These are phyloP conservation scores for Lobophora halterata DNA, from an alignment of 2,888 invertebrate species.

Conservation along the genomic window DNA sequence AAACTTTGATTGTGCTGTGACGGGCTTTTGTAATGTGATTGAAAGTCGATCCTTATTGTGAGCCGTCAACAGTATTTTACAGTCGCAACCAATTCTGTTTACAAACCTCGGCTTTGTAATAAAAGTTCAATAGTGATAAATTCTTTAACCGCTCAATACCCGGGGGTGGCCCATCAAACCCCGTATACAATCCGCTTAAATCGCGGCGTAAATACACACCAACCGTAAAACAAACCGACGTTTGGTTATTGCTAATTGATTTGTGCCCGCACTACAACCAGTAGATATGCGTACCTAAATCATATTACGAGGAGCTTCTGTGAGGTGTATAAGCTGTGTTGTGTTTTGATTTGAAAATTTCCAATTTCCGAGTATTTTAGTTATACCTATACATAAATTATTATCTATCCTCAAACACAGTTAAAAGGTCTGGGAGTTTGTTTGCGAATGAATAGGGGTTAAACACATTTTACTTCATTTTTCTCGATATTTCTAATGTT, in stretches of 20 bases:
- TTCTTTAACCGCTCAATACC: constrained; percentile 20
- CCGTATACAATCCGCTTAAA: constrained; percentile 14
- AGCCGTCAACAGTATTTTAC: constrained; percentile 7
- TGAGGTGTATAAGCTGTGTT: no score
- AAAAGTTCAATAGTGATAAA: constrained; percentile 22
- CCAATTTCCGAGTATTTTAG: no score
- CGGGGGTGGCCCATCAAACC: constrained; percentile 18
- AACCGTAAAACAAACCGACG: constrained; percentile 44
- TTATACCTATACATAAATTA: no score
- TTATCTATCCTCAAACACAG: no score
- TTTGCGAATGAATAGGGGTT: no score
- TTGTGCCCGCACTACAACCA: constrained; percentile 40
- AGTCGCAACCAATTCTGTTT: constrained; percentile 12
- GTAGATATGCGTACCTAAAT: constrained; percentile 29
- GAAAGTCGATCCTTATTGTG: constrained; percentile 4
- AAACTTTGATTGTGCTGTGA: no score
- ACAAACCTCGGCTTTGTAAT: constrained; percentile 7
- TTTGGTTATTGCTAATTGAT: constrained; percentile 56
- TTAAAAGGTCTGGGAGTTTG: no score
- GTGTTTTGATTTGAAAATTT: no score
- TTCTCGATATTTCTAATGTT: no score
- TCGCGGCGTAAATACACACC: constrained; percentile 28
- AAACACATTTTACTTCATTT: no score
- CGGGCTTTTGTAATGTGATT: no score
- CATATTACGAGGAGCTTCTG: constrained; percentile 4